These are phyloP conservation scores for Tamias sibiricus DNA, from an alignment of 2,113 vertebrate genomes.

Conservation along the genomic window DNA sequence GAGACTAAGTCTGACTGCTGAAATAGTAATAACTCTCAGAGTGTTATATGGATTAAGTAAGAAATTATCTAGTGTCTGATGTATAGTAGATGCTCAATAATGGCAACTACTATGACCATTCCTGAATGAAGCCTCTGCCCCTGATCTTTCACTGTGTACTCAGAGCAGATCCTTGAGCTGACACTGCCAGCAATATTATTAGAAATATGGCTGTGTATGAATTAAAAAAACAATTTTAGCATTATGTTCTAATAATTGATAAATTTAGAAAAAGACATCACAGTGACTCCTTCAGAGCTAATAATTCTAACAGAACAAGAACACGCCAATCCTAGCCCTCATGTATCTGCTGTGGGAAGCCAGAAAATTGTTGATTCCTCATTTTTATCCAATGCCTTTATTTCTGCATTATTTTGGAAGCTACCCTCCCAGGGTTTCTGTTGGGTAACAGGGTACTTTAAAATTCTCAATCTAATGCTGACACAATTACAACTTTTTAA, in stretches of 20 bases:
- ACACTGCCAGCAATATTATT: background rate
- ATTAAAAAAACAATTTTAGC: background rate
- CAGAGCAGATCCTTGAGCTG: background rate
- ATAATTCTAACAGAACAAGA: background rate
- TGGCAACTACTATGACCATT: background rate
- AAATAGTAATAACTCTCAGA: background rate
- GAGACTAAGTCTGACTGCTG: background rate
- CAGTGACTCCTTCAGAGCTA: background rate
- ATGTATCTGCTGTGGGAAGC: background rate
- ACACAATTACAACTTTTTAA: background rate
- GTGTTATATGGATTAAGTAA: background rate
- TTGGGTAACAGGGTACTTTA: background rate
- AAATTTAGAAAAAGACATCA: background rate
- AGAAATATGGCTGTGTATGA: background rate
- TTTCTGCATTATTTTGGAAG: conserved; percentile 16
- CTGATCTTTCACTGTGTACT: background rate
- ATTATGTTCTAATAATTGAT: background rate
- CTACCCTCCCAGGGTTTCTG: background rate
- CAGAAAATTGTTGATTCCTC: background rate
- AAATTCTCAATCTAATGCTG: background rate
- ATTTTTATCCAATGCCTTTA: background rate
- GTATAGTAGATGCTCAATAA: background rate
- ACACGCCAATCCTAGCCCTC: background rate
- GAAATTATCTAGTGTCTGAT: background rate
- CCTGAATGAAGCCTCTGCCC: background rate